Conservation (phyloP, 2,888 invertebrate genomes). For the Petrolisthes cinctipes region DNA sequence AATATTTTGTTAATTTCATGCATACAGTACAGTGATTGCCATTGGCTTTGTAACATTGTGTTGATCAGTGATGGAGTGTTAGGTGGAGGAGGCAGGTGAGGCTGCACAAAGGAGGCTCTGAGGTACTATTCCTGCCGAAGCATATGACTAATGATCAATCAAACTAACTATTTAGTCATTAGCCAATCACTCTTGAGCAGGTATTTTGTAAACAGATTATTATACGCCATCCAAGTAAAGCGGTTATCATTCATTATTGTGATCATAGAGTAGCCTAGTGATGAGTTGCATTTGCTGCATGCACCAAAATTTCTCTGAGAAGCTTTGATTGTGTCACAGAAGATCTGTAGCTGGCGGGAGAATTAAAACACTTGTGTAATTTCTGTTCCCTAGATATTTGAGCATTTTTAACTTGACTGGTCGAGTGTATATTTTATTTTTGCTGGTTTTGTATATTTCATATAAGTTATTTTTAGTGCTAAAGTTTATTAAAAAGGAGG, state of each 20-base stretch:
- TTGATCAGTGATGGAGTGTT: neutral
- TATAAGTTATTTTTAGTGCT: too few relatives aligned
- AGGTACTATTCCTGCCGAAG: constrained; percentile 29
- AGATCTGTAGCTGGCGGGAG: neutral
- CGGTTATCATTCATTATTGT: neutral
- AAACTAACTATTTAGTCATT: constrained; percentile 29
- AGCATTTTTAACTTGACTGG: too few relatives aligned
- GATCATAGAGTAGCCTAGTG: constrained; percentile 15
- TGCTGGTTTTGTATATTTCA: too few relatives aligned
- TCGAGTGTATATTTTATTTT: too few relatives aligned
- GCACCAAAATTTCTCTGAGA: constrained; percentile 30
- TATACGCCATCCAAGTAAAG: constrained; percentile 3
- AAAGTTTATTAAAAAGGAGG: too few relatives aligned
- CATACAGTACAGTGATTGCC: neutral
- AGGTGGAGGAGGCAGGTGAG: constrained; percentile 4
- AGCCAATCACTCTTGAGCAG: constrained; percentile 29
- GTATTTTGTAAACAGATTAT: neutral
- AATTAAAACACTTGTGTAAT: neutral
- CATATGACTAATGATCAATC: constrained; percentile 4
- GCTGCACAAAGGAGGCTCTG: constrained; percentile 17
- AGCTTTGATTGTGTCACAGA: neutral
- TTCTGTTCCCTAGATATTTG: too few relatives aligned
- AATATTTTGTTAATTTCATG: constrained; percentile 16
- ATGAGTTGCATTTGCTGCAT: constrained; percentile 24
- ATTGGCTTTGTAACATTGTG: neutral